These are phyloP conservation scores for Craseonycteris thonglongyai DNA, from an alignment of 2,113 vertebrate genomes.

Conservation along the genomic window DNA sequence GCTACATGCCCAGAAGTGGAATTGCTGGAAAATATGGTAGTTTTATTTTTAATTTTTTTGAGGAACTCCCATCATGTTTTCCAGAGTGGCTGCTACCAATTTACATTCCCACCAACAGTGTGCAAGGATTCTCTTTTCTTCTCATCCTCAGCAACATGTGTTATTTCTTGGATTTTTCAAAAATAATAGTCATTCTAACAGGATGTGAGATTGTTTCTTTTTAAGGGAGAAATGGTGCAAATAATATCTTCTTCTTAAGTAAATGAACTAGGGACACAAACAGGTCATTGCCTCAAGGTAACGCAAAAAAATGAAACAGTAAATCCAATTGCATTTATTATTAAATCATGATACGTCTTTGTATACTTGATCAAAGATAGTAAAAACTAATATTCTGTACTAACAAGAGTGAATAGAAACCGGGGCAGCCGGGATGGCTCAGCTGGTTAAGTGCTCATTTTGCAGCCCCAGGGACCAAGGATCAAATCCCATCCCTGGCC, in stretches of 20 bases:
- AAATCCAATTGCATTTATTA: background rate
- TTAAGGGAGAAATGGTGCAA: background rate
- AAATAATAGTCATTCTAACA: background rate
- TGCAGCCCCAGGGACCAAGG: too few relatives aligned
- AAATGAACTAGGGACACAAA: background rate
- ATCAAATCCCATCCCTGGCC: too few relatives aligned
- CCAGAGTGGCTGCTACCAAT: background rate
- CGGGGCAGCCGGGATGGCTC: too few relatives aligned
- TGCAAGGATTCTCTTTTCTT: background rate
- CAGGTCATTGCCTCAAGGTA: background rate
- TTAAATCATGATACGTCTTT: background rate
- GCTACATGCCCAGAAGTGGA: background rate
- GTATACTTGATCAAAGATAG: background rate
- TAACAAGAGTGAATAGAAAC: background rate
- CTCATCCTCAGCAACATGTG: background rate
- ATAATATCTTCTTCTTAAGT: background rate
- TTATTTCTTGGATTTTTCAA: background rate
- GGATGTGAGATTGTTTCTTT: background rate
- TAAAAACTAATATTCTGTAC: background rate
- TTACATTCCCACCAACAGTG: background rate
- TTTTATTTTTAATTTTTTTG: background rate
- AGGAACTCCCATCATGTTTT: background rate
- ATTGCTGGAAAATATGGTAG: background rate
- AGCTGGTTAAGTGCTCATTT: too few relatives aligned
- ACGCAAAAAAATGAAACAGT: background rate